Evolutionary conservation across 2,888 invertebrate genomes (phyloP).

Genomic region (Hetaerina titia): DNA sequence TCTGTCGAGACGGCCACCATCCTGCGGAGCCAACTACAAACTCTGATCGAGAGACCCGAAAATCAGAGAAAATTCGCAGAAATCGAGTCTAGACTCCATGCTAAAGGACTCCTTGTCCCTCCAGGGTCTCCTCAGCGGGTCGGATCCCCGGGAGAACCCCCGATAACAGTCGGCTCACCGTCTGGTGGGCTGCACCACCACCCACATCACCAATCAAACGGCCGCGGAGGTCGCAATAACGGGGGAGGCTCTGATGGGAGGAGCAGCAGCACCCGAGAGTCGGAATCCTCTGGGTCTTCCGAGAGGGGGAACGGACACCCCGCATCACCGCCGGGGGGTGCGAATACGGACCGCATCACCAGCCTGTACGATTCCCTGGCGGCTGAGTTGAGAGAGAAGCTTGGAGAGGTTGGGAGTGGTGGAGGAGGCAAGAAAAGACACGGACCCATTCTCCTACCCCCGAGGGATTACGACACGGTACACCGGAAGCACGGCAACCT

Average conservation of each 20-base stretch:
- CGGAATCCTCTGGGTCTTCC: constrained; percentile 72
- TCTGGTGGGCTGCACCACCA: constrained; percentile 18
- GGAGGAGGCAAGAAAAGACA: constrained; percentile 74
- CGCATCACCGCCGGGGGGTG: constrained; percentile 85
- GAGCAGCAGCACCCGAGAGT: constrained; percentile 72
- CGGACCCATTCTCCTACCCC: constrained; percentile 92
- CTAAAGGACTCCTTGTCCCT: constrained; percentile 76
- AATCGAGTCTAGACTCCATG: constrained; percentile 83
- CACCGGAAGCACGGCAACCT: constrained; percentile 88
- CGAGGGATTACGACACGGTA: constrained; percentile 96
- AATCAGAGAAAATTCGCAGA: constrained; percentile 91
- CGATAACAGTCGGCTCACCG: constrained; percentile 10
- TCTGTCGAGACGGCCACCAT: constrained; percentile 94
- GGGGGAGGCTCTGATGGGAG: constrained; percentile 70
- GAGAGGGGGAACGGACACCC: constrained; percentile 69
- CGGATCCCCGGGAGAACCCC: constrained; percentile 71
- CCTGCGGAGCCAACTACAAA: constrained; percentile 90
- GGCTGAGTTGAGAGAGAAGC: constrained; percentile 91
- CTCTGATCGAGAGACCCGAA: constrained; percentile 89
- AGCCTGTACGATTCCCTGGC: constrained; percentile 94
- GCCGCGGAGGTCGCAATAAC: constrained; percentile 75
- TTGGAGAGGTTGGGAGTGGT: constrained; percentile 77
- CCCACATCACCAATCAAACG: neutral
- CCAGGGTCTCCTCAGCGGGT: constrained; percentile 73
- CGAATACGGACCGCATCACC: constrained; percentile 79